Percentiles rank a stretch among this genome's conserved stretches.
Conservation (phyloP, 2,888 invertebrate genomes). For the Eretmocerus hayati region DNA sequence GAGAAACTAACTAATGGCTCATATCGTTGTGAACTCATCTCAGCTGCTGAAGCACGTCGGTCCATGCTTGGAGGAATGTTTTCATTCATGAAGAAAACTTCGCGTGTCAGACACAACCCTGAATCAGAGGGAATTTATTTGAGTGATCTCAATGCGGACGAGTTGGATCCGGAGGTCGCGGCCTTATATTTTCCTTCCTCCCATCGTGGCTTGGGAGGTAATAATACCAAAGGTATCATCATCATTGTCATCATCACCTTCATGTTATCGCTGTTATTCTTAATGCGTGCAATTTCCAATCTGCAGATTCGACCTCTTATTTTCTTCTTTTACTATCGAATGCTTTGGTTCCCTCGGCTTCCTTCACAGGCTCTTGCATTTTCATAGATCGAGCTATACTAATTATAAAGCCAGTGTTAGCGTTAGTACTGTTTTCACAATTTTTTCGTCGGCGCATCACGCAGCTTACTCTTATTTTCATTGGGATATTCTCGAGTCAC, state of each 20-base stretch:
- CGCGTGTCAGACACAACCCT: slow-evolving; percentile 54
- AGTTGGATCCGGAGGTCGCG: slow-evolving; percentile 86
- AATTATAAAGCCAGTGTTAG: too few relatives aligned
- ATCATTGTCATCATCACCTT: too few relatives aligned
- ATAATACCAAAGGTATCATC: slow-evolving; percentile 39
- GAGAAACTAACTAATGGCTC: slow-evolving; percentile 11
- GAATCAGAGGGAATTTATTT: slow-evolving; percentile 80
- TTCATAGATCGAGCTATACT: too few relatives aligned
- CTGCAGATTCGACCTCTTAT: too few relatives aligned
- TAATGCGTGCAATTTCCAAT: too few relatives aligned
- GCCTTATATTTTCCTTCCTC: slow-evolving; percentile 75
- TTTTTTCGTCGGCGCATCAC: too few relatives aligned
- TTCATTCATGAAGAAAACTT: slow-evolving; percentile 79
- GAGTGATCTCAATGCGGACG: slow-evolving; percentile 82
- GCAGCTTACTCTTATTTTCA: too few relatives aligned
- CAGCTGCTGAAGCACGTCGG: slow-evolving; percentile 47
- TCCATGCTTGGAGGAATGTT: slow-evolving; percentile 89
- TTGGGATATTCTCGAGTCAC: too few relatives aligned
- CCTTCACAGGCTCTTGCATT: too few relatives aligned
- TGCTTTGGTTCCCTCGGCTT: too few relatives aligned
- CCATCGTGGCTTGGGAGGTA: slow-evolving; percentile 42
- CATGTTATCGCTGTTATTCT: too few relatives aligned
- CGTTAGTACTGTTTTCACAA: too few relatives aligned
- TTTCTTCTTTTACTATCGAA: not conserved
- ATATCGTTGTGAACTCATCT: slow-evolving; percentile 10